Evolutionary conservation across 2,888 invertebrate species (phyloP), one percentile per base, ranked within the genome.

Genomic region (Ochropacha duplaris): DNA sequence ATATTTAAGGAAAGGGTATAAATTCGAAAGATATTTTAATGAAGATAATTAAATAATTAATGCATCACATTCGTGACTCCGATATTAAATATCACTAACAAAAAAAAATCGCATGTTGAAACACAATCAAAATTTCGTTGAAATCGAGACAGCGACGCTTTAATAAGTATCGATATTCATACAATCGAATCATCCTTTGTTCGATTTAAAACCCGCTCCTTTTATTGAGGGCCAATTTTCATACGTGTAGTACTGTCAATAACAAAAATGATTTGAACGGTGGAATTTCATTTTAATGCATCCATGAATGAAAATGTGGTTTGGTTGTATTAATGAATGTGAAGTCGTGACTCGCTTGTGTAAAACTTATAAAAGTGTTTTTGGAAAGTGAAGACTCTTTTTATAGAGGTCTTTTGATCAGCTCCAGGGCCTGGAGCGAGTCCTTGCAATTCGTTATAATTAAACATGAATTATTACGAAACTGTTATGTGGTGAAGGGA

Each of bases 101-200:
- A 58, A 59, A 64, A 56, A 65, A 55, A 55, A 57, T 66, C 54
- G 60, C 60, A 65, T 56, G 61, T 66, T 62, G 39, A 28, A 44
- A 39, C 54, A 54, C 60, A 64, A 61, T 57, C 50, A 62, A 62
- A 57, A 56, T 61, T 56, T 62, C 61, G 54, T 57, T 54, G 60
- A 62, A 65, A 64, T 67, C 62, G 58, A 65, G 61, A 61, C 51
- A 55, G 55, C 59, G 49, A 54, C 22, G 55, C 44, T 57, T 57
- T 59, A 65, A 58, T 55, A 61, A 67, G 68, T 66, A 64, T 68
- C 66, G 60, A 77, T 74, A 71, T 72, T 64, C 70, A 71, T 67
- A 74, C 76, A 79, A 79, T 75, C 73, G 79, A 78, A 76, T 69
- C 71, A 65, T 73, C 82, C 75, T 85, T 88, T 87, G 86, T 86